A percentile compares a stretch with the other conserved stretches of the same genome.
phyloP scores from a whole-genome alignment of 2,797 vertebrate species.

The Gorsachius magnificus region DNA sequence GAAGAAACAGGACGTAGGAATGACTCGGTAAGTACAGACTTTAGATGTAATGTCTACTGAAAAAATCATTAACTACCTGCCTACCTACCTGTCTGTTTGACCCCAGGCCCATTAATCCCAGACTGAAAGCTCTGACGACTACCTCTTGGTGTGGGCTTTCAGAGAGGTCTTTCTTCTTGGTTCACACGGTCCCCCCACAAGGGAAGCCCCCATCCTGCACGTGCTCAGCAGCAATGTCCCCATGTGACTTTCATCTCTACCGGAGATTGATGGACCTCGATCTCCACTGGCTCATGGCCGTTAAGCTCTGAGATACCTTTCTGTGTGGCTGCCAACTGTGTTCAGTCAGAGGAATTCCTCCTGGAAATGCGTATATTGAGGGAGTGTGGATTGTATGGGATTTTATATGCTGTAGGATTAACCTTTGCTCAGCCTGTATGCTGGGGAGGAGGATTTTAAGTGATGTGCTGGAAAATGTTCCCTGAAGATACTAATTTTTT shows the following conservation, averaged over 20 bases:
- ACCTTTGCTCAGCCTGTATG: constrained; percentile 25
- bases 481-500: constrained; percentile 24
- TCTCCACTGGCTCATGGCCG: neutral
- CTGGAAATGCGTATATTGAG: constrained; percentile 11
- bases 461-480: constrained; percentile 31
- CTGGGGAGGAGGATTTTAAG: constrained; percentile 9
- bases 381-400: neutral
- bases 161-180: neutral
- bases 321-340: neutral
- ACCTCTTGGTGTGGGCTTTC: neutral
- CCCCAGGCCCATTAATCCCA: neutral
- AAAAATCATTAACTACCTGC: neutral
- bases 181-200: neutral
- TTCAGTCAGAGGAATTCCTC: constrained; percentile 37
- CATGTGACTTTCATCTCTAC: neutral
- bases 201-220: neutral
- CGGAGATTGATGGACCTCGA: neutral
- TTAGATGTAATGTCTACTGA: neutral
- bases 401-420: constrained; percentile 37
- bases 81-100: constrained; percentile 1
- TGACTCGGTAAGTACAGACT: neutral
- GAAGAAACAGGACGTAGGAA: neutral
- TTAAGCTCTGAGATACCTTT: neutral
- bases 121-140: neutral
- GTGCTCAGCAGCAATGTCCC: neutral